Evolutionary conservation across 2,113 vertebrate genomes (phyloP).

Genomic region (Mohoua ochrocephala): DNA sequence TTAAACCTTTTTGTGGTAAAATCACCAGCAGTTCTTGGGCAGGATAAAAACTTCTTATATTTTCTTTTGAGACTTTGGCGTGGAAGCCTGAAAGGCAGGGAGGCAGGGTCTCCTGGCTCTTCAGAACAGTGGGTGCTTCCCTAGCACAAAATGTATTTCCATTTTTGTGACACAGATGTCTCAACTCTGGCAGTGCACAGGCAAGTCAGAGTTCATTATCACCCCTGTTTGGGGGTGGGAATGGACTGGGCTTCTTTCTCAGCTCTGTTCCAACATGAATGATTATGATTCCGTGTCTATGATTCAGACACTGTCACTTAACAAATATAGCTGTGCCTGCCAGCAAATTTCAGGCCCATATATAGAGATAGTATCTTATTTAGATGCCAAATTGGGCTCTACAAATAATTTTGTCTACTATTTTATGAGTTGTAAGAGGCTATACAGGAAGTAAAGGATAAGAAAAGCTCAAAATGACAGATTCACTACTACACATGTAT

Average conservation of each 20-base stretch:
- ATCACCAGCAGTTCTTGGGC: background rate
- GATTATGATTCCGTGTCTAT: background rate
- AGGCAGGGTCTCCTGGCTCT: fast-evolving
- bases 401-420: background rate
- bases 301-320: background rate
- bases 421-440: background rate
- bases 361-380: background rate
- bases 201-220: background rate
- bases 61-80: background rate
- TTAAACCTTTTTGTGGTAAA: background rate
- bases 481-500: background rate
- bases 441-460: background rate
- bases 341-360: background rate
- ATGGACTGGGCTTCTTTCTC: background rate
- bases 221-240: background rate
- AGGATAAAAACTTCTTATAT: background rate
- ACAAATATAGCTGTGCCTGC: background rate
- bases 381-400: background rate
- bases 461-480: background rate
- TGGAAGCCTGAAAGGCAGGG: background rate
- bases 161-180: background rate
- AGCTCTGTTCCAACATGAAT: background rate
- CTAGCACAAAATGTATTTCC: background rate
- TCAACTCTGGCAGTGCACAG: background rate
- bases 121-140: background rate